Base-by-base conservation (phyloP, 2,797 vertebrate species). In the Gorsachius magnificus region DNA sequence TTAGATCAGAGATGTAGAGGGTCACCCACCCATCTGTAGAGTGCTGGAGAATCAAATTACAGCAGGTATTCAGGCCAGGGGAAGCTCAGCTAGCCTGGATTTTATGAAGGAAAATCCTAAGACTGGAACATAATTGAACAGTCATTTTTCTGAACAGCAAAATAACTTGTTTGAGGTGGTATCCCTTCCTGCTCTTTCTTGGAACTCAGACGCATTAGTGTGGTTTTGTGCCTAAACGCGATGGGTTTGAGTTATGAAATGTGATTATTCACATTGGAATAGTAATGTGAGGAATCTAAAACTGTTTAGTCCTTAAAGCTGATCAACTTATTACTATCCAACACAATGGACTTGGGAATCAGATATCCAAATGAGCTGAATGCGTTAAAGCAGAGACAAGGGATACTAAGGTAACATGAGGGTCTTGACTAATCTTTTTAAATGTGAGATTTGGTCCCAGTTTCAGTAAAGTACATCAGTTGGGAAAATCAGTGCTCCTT, bases 161-260 rank as follows among this genome's bases (percentile, higher is more conserved):
- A 89, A 43, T 38, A 3, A 76, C n/a, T 78, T 87, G 38, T 83
- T 38, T 83, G 68, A 87, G 63, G 33, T 72, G 25, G 50, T 43
- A 93, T 80, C 45, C 56, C 89, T 93, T 83, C 45, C 43, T 87
- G 60, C 51, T 26, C 31, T 51, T 86, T 85, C 60, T 64, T 94
- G 71, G 36, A 92, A 79, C 31, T 45, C 80, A 82, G 33, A 94
- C 11, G 3, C 5, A 5, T 89, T 92, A 57, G 33, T 5, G 4
- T 0, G 19, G 0, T 41, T 66, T 88, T 89, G 16, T 95, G 56
- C 48, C 78, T 74, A 80, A 97, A 93, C 93, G 74, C 94, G 69
- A 89, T 89, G 79, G 79, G 24, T 96, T 95, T 93, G 79, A 93
- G 92, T 97, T 95, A 96, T 89, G 90, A 97, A 97, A 95, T 94